Base-by-base conservation (phyloP, 2,888 invertebrate species). In the Papilio gigon region DNA sequence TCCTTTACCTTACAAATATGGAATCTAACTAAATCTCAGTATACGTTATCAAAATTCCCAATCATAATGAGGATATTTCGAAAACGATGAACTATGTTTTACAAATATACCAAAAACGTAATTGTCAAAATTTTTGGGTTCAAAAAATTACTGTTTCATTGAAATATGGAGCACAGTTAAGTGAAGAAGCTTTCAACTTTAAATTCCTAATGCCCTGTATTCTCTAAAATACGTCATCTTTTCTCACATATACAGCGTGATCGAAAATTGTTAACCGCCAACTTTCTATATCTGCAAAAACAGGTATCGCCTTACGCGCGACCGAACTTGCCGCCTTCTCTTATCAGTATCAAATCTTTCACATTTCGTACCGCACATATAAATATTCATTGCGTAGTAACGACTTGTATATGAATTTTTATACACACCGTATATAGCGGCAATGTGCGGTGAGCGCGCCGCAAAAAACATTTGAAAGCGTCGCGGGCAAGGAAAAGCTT, bases 401-500 rank as follows among this genome's bases (percentile, higher is more conserved):
- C 79, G 78, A 83, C 82, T 85, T 79, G 77, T 76, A 77, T 77
- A 83, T 85, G 85, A 82, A 87, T 87, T 82, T 86, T 86, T 82
- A 86, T 84, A 79, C 74, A 33, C 35, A 37, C 81, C 86, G 71
- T 84, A 79, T 82, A 82, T 75, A 80, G 81, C 30, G 58, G 1
- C 30, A 64, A 50, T 50, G 27, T 33, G 64, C 61, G 17, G 20
- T n/a, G 42, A 25, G 30, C 3, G 58, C 1, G n/a, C n/a, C 5
- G 44, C 37, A 69, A 68, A n/a, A 64, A 67, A 62, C 56, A 58
- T 37, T 47, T 66, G 47, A 59, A 50, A 60, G 60, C 50, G 22
- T 1, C 30, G 22, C 22, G 44, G 47, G 47, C n/a, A 30, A 22
- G 42, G 42, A 17, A 65, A 44, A 60, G 25, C 37, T 60, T 53